A percentile compares a stretch with the other conserved stretches of the same genome.
Conservation (phyloP, 1,140 invertebrate genomes). For the Ylistrum balloti region DNA sequence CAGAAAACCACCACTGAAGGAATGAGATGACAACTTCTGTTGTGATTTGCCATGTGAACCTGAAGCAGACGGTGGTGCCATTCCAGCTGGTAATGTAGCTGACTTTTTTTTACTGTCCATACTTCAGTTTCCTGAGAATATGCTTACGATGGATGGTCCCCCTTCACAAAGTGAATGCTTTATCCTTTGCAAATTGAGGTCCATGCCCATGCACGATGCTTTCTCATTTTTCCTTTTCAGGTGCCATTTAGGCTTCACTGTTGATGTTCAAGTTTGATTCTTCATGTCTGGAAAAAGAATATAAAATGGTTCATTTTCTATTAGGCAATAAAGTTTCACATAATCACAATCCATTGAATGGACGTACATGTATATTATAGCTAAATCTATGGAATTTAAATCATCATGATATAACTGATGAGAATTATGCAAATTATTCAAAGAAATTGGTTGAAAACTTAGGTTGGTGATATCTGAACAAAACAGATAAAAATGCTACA, state of each 20-base stretch:
- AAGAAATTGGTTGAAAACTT: too few relatives aligned
- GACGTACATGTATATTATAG: too few relatives aligned
- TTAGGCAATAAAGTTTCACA: too few relatives aligned
- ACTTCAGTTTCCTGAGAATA: neutral
- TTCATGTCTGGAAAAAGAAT: neutral
- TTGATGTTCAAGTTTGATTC: neutral
- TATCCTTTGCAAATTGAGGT: neutral
- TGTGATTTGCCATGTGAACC: neutral
- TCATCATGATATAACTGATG: too few relatives aligned
- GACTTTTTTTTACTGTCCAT: conserved; percentile 46
- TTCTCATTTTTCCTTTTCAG: neutral
- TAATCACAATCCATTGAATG: too few relatives aligned
- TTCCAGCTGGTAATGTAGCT: conserved; percentile 48
- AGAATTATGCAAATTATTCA: too few relatives aligned
- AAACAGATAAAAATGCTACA: too few relatives aligned
- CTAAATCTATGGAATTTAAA: too few relatives aligned
- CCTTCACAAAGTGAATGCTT: neutral
- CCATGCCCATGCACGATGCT: neutral
- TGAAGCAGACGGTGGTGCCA: conserved; percentile 35
- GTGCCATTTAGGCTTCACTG: neutral
- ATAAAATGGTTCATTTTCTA: too few relatives aligned
- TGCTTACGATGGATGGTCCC: neutral
- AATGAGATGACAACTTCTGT: conserved; percentile 32
- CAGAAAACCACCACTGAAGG: conserved; percentile 49
- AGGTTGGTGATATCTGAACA: too few relatives aligned